Evolutionary conservation across 2,113 vertebrate species (phyloP).

Genomic region (Cygnus atratus): DNA sequence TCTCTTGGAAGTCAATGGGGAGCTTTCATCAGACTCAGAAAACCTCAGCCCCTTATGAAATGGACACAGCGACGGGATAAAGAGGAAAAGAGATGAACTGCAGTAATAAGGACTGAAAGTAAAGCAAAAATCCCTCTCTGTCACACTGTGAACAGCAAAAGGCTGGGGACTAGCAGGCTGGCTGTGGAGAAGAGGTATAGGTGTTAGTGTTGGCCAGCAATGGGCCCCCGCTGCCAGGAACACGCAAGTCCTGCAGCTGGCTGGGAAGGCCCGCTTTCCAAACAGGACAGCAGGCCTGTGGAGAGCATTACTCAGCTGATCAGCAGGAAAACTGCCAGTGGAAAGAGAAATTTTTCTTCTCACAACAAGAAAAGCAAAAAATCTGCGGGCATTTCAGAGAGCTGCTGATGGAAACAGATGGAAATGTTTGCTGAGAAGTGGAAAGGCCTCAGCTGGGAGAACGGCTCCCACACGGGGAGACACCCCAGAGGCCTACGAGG

Average conservation of each 20-base stretch:
- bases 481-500: background rate
- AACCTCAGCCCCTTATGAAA: background rate
- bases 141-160: background rate
- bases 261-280: slow-evolving; percentile 50
- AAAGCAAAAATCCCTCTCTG: background rate
- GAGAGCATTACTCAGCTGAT: slow-evolving; percentile 68
- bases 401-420: slow-evolving; percentile 58
- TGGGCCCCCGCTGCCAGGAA: slow-evolving; percentile 2
- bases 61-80: background rate
- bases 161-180: background rate
- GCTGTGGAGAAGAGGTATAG: background rate
- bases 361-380: slow-evolving; percentile 37
- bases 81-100: background rate
- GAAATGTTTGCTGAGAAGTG: slow-evolving; percentile 10
- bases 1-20: background rate
- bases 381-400: background rate
- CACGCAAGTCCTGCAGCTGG: slow-evolving; percentile 39
- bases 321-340: slow-evolving; percentile 39
- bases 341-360: slow-evolving; percentile 62
- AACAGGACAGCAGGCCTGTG: slow-evolving; percentile 45
- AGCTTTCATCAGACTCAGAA: background rate
- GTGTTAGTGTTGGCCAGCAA: slow-evolving; percentile 50
- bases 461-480: background rate
- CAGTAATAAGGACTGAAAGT: background rate
- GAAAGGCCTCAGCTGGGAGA: slow-evolving; percentile 13